Conservation (phyloP, 1,140 invertebrate species). For the Portunus trituberculatus region DNA sequence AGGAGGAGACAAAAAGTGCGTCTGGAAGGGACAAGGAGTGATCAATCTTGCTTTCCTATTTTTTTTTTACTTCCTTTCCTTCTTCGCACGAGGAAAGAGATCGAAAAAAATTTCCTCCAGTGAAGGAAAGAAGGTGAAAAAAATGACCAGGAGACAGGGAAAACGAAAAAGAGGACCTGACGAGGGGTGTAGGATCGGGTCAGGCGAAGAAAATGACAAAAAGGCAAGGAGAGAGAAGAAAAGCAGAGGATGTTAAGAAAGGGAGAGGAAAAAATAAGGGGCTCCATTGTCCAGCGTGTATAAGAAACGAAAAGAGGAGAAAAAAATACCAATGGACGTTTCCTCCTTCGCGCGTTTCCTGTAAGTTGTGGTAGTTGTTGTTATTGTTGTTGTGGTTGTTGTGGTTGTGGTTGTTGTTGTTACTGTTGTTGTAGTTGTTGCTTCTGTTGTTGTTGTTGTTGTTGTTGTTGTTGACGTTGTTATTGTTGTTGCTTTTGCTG, state of each 20-base stretch:
- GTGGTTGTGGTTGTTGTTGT: no score
- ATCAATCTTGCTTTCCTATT: slow-evolving; percentile 22
- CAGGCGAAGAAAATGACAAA: background rate
- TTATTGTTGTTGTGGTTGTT: no score
- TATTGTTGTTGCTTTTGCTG: no score
- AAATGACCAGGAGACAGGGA: background rate
- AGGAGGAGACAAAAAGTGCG: background rate
- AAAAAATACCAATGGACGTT: background rate
- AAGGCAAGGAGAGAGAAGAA: background rate
- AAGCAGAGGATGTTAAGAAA: slow-evolving; percentile 23
- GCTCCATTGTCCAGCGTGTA: background rate
- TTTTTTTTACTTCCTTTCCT: background rate
- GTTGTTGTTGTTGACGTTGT: no score
- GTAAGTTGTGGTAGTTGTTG: no score
- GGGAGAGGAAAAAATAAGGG: background rate
- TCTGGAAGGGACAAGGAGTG: background rate
- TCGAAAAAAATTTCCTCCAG: background rate
- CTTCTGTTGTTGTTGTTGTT: no score
- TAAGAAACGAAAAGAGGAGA: background rate
- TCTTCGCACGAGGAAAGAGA: background rate
- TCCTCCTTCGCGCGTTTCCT: no score
- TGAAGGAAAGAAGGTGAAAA: background rate
- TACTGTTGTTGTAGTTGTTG: no score
- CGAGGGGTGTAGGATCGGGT: background rate
- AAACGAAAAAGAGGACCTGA: background rate